phyloP scores from a whole-genome alignment of 2,888 invertebrate species.

The Hecatera dysodea region DNA sequence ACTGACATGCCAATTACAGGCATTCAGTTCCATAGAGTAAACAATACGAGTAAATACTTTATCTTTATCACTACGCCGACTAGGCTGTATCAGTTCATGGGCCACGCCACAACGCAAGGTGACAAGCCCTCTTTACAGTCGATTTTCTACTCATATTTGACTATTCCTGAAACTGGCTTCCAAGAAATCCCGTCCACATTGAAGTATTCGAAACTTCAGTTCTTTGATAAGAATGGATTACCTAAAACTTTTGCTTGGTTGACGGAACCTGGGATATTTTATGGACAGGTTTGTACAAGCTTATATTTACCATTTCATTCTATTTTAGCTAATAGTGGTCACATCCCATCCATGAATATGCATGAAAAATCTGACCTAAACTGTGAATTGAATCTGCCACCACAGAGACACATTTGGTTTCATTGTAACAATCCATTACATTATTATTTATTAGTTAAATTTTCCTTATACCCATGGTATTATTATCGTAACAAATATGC shows the following conservation, averaged over 20 bases:
- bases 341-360: not conserved
- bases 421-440: slow-evolving; percentile 22
- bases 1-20: slow-evolving; percentile 96
- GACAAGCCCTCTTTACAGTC: slow-evolving; percentile 95
- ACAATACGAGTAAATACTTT: slow-evolving; percentile 93
- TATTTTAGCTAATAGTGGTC: not conserved
- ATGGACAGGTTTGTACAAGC: slow-evolving; percentile 92
- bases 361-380: not conserved
- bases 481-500: slow-evolving; percentile 25
- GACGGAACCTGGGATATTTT: slow-evolving; percentile 95
- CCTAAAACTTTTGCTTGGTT: slow-evolving; percentile 97
- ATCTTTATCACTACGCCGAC: slow-evolving; percentile 96
- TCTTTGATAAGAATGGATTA: slow-evolving; percentile 92
- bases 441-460: slow-evolving; percentile 10
- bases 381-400: not conserved
- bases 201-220: slow-evolving; percentile 94
- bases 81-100: slow-evolving; percentile 97
- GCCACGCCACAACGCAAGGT: slow-evolving; percentile 92
- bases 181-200: slow-evolving; percentile 94
- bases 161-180: slow-evolving; percentile 93
- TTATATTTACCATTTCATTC: not conserved
- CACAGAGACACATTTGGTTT: not conserved
- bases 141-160: slow-evolving; percentile 94
- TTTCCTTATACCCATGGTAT: slow-evolving; percentile 31
- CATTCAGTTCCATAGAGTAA: slow-evolving; percentile 95